Percentiles rank a stretch among this genome's conserved stretches.
Conservation (phyloP, 1,140 invertebrate species). For the Chionoecetes opilio region DNA sequence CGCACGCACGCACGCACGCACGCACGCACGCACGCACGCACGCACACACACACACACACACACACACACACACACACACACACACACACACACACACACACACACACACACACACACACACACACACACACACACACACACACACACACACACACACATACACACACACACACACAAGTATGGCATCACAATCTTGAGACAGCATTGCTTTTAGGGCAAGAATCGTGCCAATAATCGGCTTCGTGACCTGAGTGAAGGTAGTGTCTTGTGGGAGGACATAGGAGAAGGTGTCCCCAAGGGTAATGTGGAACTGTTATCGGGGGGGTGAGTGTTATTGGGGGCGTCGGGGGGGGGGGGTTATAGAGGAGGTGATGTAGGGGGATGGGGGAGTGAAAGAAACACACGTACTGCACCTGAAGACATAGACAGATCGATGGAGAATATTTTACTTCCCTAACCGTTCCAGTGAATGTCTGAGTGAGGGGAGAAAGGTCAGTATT, state of each 20-base stretch:
- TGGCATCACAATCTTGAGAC: not conserved
- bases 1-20: too few species aligned
- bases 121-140: too few species aligned
- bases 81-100: too few species aligned
- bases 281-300: not conserved
- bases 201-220: not conserved
- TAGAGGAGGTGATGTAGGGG: not conserved
- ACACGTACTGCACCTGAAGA: not conserved
- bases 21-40: too few species aligned
- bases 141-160: too few species aligned
- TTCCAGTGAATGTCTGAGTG: not conserved
- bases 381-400: not conserved
- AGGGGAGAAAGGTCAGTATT: not conserved
- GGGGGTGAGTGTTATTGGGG: not conserved
- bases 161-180: not conserved
- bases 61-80: too few species aligned
- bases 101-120: too few species aligned
- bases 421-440: not conserved
- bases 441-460: not conserved
- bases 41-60: too few species aligned
- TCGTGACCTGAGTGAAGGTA: not conserved
- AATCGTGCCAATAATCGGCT: conserved; percentile 1
- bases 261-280: not conserved
- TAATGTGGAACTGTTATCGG: conserved; percentile 30
- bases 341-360: not conserved